Evolutionary conservation across 2,888 invertebrate genomes (phyloP).

Genomic region (Synergus umbraculus): DNA sequence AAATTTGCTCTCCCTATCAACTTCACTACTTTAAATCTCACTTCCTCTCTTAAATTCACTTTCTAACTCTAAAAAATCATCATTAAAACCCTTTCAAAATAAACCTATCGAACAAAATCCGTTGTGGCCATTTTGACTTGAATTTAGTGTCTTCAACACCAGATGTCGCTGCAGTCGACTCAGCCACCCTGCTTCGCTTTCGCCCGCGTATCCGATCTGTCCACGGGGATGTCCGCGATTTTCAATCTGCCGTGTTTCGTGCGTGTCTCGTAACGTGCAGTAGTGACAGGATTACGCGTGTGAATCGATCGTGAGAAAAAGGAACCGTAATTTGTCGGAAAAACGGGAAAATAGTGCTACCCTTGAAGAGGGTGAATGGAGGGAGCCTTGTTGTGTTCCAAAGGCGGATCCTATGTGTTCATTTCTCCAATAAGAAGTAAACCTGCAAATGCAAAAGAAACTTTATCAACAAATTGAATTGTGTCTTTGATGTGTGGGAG

Average conservation of each 20-base stretch:
- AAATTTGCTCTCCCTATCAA: not conserved
- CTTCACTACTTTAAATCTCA: not conserved
- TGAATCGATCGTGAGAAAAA: not conserved
- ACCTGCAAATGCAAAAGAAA: not conserved
- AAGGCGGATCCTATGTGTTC: conserved; percentile 55
- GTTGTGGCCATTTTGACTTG: not conserved
- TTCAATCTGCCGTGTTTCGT: conserved; percentile 12
- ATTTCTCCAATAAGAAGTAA: conserved; percentile 26
- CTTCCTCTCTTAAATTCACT: not conserved
- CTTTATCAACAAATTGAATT: not conserved
- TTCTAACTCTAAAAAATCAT: not conserved
- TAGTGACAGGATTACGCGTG: conserved; percentile 4
- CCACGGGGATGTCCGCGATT: conserved; percentile 29
- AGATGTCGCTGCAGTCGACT: conserved; percentile 66
- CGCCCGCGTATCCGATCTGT: conserved; percentile 33
- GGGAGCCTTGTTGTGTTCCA: conserved; percentile 55
- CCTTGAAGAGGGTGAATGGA: conserved; percentile 34
- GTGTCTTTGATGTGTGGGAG: not conserved
- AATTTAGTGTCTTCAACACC: conserved; percentile 51
- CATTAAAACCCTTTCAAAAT: not conserved
- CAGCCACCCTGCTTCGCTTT: conserved; percentile 64
- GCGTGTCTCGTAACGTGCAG: conserved; percentile 30
- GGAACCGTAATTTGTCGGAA: not conserved
- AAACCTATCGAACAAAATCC: not conserved
- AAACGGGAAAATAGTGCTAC: conserved; percentile 45